Conservation (phyloP, 2,888 invertebrate genomes). For the Andrena praecox region DNA sequence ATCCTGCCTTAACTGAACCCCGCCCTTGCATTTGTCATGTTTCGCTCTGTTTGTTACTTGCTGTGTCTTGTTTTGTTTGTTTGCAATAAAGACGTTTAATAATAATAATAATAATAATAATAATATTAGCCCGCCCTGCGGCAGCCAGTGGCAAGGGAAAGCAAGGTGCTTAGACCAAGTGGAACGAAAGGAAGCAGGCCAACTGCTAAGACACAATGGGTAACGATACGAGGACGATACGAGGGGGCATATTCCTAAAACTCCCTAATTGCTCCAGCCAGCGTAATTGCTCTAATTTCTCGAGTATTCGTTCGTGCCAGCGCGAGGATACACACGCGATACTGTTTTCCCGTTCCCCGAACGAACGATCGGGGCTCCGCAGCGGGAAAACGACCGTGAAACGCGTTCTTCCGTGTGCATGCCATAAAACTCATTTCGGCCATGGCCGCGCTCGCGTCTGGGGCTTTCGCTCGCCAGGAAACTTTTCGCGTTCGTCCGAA, state of each 20-base stretch:
- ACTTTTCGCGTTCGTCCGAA: not conserved
- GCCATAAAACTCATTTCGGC: constrained; percentile 2
- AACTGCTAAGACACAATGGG: not conserved
- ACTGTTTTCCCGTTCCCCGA: not conserved
- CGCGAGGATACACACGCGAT: not conserved
- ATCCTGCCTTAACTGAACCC: no score
- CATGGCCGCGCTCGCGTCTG: not conserved
- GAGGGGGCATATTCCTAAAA: not conserved
- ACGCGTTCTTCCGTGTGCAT: constrained; percentile 9
- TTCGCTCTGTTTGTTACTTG: no score
- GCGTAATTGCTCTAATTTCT: constrained; percentile 28
- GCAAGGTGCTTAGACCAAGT: not conserved
- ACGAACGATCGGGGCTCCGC: not conserved
- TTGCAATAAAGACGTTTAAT: no score
- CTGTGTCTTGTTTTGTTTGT: no score
- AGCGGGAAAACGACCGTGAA: not conserved
- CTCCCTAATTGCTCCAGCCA: constrained; percentile 31
- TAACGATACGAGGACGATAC: not conserved
- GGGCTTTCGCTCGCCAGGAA: not conserved
- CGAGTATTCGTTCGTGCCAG: not conserved
- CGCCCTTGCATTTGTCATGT: no score
- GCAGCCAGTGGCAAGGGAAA: not conserved
- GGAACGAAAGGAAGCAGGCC: not conserved
- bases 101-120: no score
- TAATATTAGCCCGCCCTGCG: not conserved